Evolutionary conservation across 2,888 invertebrate genomes (phyloP).

Genomic region (Drosophila siamana): DNA sequence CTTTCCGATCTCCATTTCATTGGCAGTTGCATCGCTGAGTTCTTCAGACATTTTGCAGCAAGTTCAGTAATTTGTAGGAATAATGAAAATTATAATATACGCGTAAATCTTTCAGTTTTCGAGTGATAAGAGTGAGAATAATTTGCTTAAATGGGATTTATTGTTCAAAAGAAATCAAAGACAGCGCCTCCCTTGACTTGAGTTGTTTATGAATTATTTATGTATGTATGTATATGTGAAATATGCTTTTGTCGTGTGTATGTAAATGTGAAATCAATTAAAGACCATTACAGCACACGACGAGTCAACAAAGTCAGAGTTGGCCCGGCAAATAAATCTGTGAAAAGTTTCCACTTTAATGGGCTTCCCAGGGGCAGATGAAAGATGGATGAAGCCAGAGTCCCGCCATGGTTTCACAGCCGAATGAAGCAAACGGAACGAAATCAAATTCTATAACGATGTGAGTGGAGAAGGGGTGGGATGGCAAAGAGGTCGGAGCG

Average conservation of each 20-base stretch:
- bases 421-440: slow-evolving; percentile 14
- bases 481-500: too few relatives aligned
- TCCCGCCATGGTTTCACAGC: slow-evolving; percentile 37
- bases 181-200: slow-evolving; percentile 17
- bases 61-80: background rate
- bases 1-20: background rate
- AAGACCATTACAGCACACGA: slow-evolving; percentile 16
- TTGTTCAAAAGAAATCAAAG: background rate
- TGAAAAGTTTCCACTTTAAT: slow-evolving; percentile 39
- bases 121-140: background rate
- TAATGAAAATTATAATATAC: background rate
- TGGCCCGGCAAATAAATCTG: slow-evolving; percentile 63
- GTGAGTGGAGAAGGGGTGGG: background rate
- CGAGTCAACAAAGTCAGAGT: slow-evolving; percentile 2
- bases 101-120: background rate
- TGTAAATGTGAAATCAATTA: slow-evolving; percentile 48
- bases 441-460: slow-evolving; percentile 62
- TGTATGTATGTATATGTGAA: too few relatives aligned
- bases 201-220: background rate
- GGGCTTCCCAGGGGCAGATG: slow-evolving; percentile 9
- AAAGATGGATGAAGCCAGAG: slow-evolving; percentile 22
- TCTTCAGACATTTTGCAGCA: slow-evolving; percentile 37
- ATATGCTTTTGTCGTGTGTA: background rate
- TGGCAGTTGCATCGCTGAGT: background rate
- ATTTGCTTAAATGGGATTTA: background rate